phyloP scores from a whole-genome alignment of 2,797 vertebrate genomes.

The Sebastes vulpes region DNA sequence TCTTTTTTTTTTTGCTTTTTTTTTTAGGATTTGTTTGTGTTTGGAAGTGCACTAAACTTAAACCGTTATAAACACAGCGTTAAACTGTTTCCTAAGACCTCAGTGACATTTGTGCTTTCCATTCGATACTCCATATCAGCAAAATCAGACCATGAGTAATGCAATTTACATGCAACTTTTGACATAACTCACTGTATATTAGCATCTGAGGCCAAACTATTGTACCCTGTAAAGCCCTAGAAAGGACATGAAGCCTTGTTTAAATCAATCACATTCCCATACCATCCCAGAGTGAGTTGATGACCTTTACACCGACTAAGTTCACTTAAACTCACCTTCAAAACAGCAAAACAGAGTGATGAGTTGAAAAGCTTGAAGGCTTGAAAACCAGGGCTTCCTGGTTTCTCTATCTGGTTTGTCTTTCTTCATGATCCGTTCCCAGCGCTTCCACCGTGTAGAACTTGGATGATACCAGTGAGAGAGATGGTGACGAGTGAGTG shows the following conservation, averaged over 20 bases:
- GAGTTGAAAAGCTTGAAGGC: not conserved
- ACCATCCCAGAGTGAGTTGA: not conserved
- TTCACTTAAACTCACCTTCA: not conserved
- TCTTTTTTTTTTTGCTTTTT: not conserved
- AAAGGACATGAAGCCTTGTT: not conserved
- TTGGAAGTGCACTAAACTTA: slow-evolving; percentile 9
- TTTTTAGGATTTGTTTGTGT: slow-evolving; percentile 1
- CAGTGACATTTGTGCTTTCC: not conserved
- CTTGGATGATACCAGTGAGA: slow-evolving; percentile 11
- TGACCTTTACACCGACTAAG: not conserved
- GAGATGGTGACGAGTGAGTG: slow-evolving; percentile 29
- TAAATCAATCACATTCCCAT: not conserved
- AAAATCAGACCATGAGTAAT: not conserved
- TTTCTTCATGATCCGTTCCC: slow-evolving; percentile 4
- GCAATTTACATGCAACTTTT: not conserved
- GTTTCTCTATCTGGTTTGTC: slow-evolving; percentile 14
- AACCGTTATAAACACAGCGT: slow-evolving; percentile 10
- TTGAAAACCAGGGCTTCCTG: not conserved
- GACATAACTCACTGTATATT: not conserved
- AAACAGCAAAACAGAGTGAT: not conserved
- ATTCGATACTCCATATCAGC: not conserved
- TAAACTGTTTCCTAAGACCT: slow-evolving; percentile 24
- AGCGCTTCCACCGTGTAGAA: not conserved
- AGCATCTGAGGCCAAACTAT: not conserved
- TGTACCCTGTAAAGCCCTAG: not conserved